These are phyloP conservation scores for Drosophila pruinosa DNA, from an alignment of 1,140 invertebrate species.

Conservation along the genomic window DNA sequence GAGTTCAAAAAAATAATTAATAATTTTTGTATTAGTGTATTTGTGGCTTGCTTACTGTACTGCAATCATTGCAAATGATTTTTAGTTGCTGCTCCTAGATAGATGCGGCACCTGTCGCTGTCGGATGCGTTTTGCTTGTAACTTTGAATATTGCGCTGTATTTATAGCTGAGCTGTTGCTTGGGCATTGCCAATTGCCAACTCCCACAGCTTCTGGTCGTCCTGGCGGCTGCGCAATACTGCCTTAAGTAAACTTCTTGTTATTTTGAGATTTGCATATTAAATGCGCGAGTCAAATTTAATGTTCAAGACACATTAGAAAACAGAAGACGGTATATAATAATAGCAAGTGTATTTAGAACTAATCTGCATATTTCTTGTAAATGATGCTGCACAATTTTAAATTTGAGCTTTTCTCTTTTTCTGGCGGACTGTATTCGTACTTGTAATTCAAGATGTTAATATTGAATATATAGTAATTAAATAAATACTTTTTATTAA, in stretches of 20 bases:
- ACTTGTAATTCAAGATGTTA: no score
- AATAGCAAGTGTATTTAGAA: conserved; percentile 6
- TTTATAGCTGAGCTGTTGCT: conserved; percentile 31
- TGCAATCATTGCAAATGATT: neutral
- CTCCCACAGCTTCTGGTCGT: neutral
- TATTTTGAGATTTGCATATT: conserved; percentile 32
- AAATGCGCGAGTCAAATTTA: conserved; percentile 16
- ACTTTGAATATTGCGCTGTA: neutral
- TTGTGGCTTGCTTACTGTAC: neutral
- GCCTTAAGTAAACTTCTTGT: conserved; percentile 13
- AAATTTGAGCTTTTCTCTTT: neutral
- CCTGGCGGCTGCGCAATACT: conserved; percentile 42
- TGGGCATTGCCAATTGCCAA: neutral
- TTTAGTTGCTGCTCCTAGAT: neutral
- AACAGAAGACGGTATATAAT: neutral
- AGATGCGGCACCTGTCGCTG: neutral
- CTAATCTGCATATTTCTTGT: conserved; percentile 28
- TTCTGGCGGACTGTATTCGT: no score
- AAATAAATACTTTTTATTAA: no score
- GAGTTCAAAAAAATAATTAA: neutral
- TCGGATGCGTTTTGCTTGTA: conserved; percentile 3
- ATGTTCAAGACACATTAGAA: neutral
- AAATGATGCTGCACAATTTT: neutral
- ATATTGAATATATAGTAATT: no score
- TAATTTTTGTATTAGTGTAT: neutral